Percentiles rank a stretch among this genome's conserved stretches.
phyloP scores from a whole-genome alignment of 2,113 vertebrate species.

The Scolopax mira region DNA sequence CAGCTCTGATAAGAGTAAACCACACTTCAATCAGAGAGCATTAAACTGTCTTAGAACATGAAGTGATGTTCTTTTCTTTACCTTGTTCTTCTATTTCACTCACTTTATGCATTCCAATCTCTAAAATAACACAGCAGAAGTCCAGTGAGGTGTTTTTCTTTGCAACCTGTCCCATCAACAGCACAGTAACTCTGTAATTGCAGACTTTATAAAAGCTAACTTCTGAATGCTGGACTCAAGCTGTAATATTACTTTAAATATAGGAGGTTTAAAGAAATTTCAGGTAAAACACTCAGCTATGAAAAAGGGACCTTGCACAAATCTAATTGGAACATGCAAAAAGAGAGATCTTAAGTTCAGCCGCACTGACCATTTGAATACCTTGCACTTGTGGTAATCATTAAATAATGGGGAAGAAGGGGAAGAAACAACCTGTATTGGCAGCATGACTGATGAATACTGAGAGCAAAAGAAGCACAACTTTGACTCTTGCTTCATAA shows the following conservation, averaged over 20 bases:
- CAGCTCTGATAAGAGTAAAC: background rate
- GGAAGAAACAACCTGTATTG: accelerated
- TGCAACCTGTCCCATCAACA: background rate
- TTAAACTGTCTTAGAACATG: background rate
- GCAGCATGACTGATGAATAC: background rate
- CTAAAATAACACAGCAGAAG: background rate
- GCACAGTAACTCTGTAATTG: background rate
- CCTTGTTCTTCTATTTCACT: background rate
- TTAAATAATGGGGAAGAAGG: background rate
- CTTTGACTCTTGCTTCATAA: background rate
- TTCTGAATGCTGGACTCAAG: background rate
- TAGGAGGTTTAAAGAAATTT: background rate
- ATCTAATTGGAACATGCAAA: background rate
- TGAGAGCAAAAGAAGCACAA: background rate
- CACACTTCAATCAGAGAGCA: background rate
- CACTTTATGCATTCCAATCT: background rate
- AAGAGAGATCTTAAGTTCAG: background rate
- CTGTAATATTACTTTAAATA: background rate
- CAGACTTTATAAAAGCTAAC: background rate
- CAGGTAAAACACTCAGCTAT: background rate
- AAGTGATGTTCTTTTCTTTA: background rate
- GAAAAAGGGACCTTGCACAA: background rate
- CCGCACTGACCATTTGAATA: background rate
- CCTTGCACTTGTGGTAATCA: background rate
- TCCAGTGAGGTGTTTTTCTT: background rate